Conservation (phyloP, 64 coral and sea anemone species). For the Dendronephthya gigantea region DNA sequence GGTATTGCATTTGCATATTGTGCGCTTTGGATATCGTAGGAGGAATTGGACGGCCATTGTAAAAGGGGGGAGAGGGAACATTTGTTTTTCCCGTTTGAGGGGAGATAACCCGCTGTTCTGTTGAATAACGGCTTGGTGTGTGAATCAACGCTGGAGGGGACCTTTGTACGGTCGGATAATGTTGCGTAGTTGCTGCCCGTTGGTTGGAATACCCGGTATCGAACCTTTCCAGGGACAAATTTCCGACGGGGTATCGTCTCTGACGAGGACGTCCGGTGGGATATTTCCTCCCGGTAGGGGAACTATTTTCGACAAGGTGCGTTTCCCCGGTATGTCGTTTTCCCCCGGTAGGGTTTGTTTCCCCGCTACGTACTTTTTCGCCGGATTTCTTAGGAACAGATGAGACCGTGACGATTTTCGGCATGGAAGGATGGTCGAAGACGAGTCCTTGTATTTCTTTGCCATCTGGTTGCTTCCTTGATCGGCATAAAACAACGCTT, state of each 20-base stretch:
- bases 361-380: background rate
- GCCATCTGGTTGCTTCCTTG: background rate
- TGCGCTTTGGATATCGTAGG: background rate
- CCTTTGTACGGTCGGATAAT: no score
- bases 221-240: no score
- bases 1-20: background rate
- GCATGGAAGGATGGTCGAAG: slow-evolving; percentile 12
- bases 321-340: background rate
- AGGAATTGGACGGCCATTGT: background rate
- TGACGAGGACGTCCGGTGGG: background rate
- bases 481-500: background rate
- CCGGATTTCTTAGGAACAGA: background rate
- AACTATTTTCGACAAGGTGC: no score
- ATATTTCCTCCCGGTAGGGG: background rate
- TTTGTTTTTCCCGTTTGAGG: background rate
- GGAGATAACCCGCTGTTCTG: background rate
- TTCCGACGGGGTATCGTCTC: background rate
- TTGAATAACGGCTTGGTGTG: background rate
- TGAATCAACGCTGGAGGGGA: background rate
- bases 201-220: no score
- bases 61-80: background rate
- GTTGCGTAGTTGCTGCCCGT: no score
- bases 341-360: background rate
- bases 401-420: background rate
- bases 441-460: background rate